Evolutionary conservation across 2,797 vertebrate species (phyloP).

Genomic region (Diceros bicornis): DNA sequence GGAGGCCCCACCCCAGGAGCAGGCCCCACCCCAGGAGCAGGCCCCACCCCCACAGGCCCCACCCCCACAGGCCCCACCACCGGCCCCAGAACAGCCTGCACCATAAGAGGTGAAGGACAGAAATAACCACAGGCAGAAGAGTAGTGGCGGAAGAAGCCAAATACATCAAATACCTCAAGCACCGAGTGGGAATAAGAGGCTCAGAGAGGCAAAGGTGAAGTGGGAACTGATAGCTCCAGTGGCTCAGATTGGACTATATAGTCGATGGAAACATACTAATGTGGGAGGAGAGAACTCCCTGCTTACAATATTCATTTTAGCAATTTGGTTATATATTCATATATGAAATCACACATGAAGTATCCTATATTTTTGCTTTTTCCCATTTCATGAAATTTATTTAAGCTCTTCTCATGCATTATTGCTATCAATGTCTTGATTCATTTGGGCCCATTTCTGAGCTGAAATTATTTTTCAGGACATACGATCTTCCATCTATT

Average conservation of each 20-base stretch:
- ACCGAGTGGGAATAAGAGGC: background rate
- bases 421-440: background rate
- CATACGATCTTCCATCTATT: background rate
- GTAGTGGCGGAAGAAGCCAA: background rate
- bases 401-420: background rate
- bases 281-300: background rate
- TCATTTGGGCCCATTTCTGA: background rate
- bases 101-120: background rate
- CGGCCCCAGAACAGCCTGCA: background rate
- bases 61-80: fast-evolving
- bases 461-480: background rate
- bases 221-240: background rate
- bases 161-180: background rate
- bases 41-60: fast-evolving
- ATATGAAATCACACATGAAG: slow-evolving; percentile 7
- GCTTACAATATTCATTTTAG: background rate
- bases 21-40: fast-evolving
- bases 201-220: slow-evolving; percentile 11
- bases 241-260: background rate
- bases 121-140: background rate
- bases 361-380: background rate
- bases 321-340: slow-evolving; percentile 24
- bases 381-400: slow-evolving; percentile 36
- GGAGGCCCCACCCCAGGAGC: fast-evolving
- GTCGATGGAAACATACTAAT: background rate